These are phyloP conservation scores for Lepilemur ruficaudatus DNA, from an alignment of 2,797 vertebrate species.

Conservation along the genomic window DNA sequence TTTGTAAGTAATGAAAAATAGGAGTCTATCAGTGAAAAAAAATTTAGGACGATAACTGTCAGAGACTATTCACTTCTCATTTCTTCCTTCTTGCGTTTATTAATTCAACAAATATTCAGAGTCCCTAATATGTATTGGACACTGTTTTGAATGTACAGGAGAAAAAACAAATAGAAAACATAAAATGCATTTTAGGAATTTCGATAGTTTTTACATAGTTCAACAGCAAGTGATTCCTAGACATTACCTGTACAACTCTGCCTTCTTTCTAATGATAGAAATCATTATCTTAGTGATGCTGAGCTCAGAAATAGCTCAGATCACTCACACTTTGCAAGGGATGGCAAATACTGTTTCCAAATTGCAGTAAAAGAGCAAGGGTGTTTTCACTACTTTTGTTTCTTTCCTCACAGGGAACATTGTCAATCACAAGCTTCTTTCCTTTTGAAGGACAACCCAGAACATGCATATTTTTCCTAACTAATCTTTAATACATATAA, in stretches of 20 bases:
- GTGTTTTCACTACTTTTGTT: background rate
- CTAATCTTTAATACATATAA: background rate
- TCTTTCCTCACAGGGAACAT: background rate
- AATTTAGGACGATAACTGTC: background rate
- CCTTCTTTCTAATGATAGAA: background rate
- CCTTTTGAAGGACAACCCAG: background rate
- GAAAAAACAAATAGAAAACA: background rate
- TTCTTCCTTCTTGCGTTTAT: background rate
- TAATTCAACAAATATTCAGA: background rate
- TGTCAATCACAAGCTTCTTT: background rate
- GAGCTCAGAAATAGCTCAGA: background rate
- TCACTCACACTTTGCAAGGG: background rate
- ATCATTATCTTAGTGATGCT: background rate
- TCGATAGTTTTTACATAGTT: background rate
- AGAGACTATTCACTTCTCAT: background rate
- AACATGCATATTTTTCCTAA: background rate
- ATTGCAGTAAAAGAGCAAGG: background rate
- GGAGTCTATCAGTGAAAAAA: background rate
- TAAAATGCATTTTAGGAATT: background rate
- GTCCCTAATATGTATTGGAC: background rate
- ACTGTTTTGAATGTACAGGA: background rate
- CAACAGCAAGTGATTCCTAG: background rate
- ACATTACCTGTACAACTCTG: background rate
- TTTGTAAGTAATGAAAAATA: background rate
- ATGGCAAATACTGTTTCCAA: background rate